A percentile compares a stretch with the other conserved stretches of the same genome.
These are phyloP conservation scores for Standfussiana lucernea DNA, from an alignment of 2,888 invertebrate genomes.

Conservation along the genomic window DNA sequence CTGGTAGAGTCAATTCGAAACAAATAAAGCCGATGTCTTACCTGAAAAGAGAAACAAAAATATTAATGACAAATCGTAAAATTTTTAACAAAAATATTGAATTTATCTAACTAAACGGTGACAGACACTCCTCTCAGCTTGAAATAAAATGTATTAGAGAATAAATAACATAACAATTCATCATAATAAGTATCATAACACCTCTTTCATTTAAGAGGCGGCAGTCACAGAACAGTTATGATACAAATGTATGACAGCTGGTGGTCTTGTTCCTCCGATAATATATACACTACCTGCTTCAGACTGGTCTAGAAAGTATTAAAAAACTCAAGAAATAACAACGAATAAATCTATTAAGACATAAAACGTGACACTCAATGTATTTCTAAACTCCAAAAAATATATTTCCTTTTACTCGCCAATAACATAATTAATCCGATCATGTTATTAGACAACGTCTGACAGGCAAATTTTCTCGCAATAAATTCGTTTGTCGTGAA, in stretches of 20 bases:
- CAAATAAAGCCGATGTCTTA: constrained; percentile 61
- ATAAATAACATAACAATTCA: constrained; percentile 24
- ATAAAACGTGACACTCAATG: constrained; percentile 16
- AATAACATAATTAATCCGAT: constrained; percentile 64
- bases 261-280: constrained; percentile 39
- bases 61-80: constrained; percentile 7
- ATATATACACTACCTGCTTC: constrained; percentile 35
- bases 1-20: background rate
- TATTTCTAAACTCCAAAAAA: constrained; percentile 16
- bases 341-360: constrained; percentile 21
- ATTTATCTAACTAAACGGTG: background rate
- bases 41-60: constrained; percentile 68
- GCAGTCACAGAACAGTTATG: constrained; percentile 33
- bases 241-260: constrained; percentile 47
- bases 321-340: constrained; percentile 27
- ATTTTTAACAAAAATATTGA: background rate
- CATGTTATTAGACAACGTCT: constrained; percentile 50
- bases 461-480: constrained; percentile 43
- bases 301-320: constrained; percentile 27
- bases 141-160: constrained; percentile 27
- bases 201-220: constrained; percentile 41
- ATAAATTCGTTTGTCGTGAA: constrained; percentile 60
- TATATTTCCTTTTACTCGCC: constrained; percentile 34
- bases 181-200: constrained; percentile 22
- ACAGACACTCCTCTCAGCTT: background rate